Conservation (phyloP, 2,888 invertebrate species). For the Nemapogon koenigi region DNA sequence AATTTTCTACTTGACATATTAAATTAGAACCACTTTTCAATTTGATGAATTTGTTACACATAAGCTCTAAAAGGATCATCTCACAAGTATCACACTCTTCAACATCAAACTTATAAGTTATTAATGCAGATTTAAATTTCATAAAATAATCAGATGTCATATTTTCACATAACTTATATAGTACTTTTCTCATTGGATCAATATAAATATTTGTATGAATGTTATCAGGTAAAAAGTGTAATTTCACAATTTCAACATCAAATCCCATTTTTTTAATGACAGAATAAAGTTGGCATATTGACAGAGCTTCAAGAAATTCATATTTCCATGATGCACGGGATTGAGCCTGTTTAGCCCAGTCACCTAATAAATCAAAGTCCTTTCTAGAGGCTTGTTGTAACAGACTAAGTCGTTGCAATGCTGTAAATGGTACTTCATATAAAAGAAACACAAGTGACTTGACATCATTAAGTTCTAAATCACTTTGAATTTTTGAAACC, state of each 20-base stretch:
- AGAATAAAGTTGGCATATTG: conserved; percentile 37
- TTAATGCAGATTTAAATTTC: conserved; percentile 35
- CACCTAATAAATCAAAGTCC: conserved; percentile 36
- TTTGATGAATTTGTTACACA: conserved; percentile 8
- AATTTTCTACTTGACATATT: conserved; percentile 25
- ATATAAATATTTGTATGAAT: conserved; percentile 27
- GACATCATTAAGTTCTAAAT: conserved; percentile 39
- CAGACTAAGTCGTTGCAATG: conserved; percentile 38
- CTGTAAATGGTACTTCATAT: conserved; percentile 46
- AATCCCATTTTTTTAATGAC: conserved; percentile 44
- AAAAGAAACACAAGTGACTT: conserved; percentile 47
- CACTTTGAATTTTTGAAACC: conserved; percentile 40
- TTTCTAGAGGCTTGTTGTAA: conserved; percentile 34
- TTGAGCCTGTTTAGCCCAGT: conserved; percentile 43
- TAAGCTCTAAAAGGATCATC: conserved; percentile 36
- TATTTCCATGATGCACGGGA: conserved; percentile 36
- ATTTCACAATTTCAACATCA: conserved; percentile 28
- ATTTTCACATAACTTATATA: conserved; percentile 47
- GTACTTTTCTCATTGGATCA: conserved; percentile 39
- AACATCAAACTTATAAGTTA: conserved; percentile 33
- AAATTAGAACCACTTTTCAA: conserved; percentile 5
- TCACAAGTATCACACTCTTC: conserved; percentile 39
- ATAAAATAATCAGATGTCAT: conserved; percentile 29
- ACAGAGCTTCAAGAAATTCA: conserved; percentile 48
- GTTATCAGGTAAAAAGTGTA: conserved; percentile 31